A percentile compares a stretch with the other conserved stretches of the same genome.
Conservation (phyloP, 2,113 vertebrate species). For the Pteronura brasiliensis region DNA sequence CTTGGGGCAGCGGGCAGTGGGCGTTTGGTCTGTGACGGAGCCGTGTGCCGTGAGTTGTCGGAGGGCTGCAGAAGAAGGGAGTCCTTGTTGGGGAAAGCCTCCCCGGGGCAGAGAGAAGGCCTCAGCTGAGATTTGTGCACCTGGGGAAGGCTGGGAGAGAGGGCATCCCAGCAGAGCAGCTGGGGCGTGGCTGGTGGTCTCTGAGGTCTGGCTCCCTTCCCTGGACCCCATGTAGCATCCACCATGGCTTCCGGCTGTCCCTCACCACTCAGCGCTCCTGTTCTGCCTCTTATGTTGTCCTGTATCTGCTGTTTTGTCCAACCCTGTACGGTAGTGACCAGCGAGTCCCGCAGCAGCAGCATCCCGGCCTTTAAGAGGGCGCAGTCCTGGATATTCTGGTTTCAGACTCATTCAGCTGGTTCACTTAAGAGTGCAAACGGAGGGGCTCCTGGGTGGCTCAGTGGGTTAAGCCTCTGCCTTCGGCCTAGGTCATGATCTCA, state of each 20-base stretch:
- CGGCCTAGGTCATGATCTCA: no score
- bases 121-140: background rate
- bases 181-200: background rate
- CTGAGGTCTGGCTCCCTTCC: background rate
- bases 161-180: background rate
- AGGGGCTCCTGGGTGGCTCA: no score
- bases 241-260: background rate
- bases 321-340: background rate
- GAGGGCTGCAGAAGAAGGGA: background rate
- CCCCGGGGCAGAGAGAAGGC: background rate
- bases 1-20: background rate
- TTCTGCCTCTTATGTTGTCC: background rate
- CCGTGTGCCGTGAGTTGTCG: rapidly evolving
- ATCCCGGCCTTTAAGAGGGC: background rate
- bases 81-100: background rate
- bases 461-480: no score
- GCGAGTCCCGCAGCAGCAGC: background rate
- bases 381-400: background rate
- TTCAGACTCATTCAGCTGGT: background rate
- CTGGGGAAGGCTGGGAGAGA: background rate
- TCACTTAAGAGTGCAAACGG: background rate
- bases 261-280: background rate
- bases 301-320: background rate
- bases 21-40: background rate
- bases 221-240: no score